phyloP scores from a whole-genome alignment of 2,113 vertebrate species.

The Taurulus bubalis region DNA sequence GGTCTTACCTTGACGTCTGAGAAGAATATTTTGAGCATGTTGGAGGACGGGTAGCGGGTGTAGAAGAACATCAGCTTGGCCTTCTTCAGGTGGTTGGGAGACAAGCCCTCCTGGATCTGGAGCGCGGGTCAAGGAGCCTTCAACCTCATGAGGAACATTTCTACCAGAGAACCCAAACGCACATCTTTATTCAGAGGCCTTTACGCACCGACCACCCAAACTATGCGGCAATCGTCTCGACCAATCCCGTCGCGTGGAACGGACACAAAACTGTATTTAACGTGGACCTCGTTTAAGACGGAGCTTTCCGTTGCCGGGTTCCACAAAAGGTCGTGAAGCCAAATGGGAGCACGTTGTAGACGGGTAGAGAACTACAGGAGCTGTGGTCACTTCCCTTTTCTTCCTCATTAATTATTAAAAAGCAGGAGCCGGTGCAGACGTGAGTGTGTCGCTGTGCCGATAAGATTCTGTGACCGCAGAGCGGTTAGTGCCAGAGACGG shows the following conservation, averaged over 20 bases:
- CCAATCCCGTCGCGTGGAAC: too few relatives aligned
- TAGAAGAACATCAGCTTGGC: slow-evolving; percentile 99
- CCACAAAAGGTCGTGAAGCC: not conserved
- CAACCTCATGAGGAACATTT: not conserved
- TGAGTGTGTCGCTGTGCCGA: not conserved
- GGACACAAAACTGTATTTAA: too few relatives aligned
- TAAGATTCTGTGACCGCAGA: not conserved
- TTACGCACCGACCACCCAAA: too few relatives aligned
- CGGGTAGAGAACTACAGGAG: not conserved
- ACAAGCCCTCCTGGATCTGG: slow-evolving; percentile 95
- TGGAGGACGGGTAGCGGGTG: slow-evolving; percentile 98
- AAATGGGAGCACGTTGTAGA: not conserved
- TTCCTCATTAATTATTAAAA: not conserved
- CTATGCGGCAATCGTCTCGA: too few relatives aligned
- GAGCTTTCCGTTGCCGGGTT: not conserved
- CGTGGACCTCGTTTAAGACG: too few relatives aligned
- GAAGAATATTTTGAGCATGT: slow-evolving; percentile 99
- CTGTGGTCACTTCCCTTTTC: not conserved
- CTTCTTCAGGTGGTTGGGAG: slow-evolving; percentile 99
- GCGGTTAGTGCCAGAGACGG: not conserved
- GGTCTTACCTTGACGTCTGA: slow-evolving; percentile 97
- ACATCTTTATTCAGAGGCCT: too few relatives aligned
- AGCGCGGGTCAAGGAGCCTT: slow-evolving; percentile 58
- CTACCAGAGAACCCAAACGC: too few relatives aligned
- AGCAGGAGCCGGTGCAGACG: not conserved